phyloP scores from a whole-genome alignment of 2,888 invertebrate species.

The Antheraea yamamai region DNA sequence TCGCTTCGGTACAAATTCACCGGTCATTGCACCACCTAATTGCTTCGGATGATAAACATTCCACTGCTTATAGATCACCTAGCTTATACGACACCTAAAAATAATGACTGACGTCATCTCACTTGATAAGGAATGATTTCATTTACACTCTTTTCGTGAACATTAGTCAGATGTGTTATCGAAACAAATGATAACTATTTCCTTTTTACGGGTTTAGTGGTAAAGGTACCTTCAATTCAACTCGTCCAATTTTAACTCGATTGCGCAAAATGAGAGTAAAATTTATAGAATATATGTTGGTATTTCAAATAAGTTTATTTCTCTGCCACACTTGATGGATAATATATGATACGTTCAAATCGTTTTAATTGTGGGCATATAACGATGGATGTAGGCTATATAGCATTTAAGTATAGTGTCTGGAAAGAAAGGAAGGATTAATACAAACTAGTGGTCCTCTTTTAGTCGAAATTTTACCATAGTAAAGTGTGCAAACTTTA shows the following conservation, averaged over 20 bases:
- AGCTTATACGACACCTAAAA: background rate
- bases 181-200: background rate
- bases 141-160: background rate
- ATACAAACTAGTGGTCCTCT: too few species aligned
- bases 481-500: too few species aligned
- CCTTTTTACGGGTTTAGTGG: background rate
- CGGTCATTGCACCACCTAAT: background rate
- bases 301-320: too few species aligned
- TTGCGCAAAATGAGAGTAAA: too few species aligned
- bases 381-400: too few species aligned
- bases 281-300: too few species aligned
- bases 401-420: too few species aligned
- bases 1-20: background rate
- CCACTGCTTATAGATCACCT: background rate
- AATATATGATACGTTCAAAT: too few species aligned
- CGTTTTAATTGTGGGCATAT: too few species aligned
- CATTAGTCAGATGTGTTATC: background rate
- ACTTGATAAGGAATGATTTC: background rate
- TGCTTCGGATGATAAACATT: background rate
- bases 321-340: too few species aligned
- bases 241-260: background rate
- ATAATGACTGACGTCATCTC: background rate
- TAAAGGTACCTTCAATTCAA: background rate
- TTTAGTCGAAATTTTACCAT: too few species aligned
- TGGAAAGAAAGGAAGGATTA: too few species aligned